Conservation (phyloP, 2,888 invertebrate species). For the Pecten maximus region DNA sequence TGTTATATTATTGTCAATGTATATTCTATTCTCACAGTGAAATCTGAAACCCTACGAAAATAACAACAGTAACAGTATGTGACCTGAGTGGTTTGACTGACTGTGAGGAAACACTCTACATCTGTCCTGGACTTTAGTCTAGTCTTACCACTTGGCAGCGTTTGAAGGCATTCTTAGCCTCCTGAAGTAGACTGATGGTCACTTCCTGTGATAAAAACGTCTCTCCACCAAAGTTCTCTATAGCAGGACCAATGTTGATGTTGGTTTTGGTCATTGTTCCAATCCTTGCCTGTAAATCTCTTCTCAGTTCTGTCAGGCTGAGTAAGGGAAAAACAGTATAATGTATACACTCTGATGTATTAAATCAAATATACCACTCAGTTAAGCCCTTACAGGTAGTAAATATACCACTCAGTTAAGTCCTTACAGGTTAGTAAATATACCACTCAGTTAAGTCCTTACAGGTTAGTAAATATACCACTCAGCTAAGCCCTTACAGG, state of each 20-base stretch:
- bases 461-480: too few relatives aligned
- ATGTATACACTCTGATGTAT: background rate
- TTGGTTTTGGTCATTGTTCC: slow-evolving; percentile 91
- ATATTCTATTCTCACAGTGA: too few relatives aligned
- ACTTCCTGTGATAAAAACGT: slow-evolving; percentile 94
- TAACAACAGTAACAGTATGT: too few relatives aligned
- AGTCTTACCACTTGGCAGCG: slow-evolving; percentile 90
- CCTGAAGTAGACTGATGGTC: slow-evolving; percentile 94
- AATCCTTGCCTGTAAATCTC: slow-evolving; percentile 96
- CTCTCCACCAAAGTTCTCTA: slow-evolving; percentile 98
- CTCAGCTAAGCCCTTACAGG: too few relatives aligned
- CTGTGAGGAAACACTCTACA: background rate
- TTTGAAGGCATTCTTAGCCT: slow-evolving; percentile 94
- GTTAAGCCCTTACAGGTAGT: too few relatives aligned
- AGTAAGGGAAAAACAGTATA: slow-evolving; percentile 31
- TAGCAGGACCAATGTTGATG: slow-evolving; percentile 90
- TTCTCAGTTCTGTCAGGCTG: slow-evolving; percentile 94
- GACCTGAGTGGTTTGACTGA: background rate
- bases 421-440: too few relatives aligned
- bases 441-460: too few relatives aligned
- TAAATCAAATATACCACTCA: too few relatives aligned
- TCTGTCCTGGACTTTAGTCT: background rate
- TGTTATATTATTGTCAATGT: too few relatives aligned
- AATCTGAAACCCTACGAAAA: too few relatives aligned
- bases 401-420: too few relatives aligned